Evolutionary conservation across 35 echinoderm and acorn worm species (phyloP).

Genomic region (Eucidaris tribuloides): DNA sequence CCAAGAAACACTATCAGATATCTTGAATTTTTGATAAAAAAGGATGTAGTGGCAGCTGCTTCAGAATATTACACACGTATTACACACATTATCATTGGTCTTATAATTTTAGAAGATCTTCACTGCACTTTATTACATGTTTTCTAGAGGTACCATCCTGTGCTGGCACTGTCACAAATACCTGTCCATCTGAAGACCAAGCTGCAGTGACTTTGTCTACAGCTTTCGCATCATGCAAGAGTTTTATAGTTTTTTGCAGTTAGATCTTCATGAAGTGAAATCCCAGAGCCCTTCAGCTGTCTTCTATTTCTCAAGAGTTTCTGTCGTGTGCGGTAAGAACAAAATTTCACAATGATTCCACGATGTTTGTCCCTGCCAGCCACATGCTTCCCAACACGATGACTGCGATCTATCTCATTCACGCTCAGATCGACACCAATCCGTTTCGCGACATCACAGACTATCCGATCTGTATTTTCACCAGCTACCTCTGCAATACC

Average conservation of each 20-base stretch:
- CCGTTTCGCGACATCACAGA: not conserved
- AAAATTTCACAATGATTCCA: constrained; percentile 7
- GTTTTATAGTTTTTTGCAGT: not conserved
- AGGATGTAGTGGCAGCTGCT: too few species aligned
- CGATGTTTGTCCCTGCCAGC: not conserved
- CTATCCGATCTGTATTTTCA: not conserved
- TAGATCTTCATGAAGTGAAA: constrained; percentile 7
- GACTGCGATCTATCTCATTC: not conserved
- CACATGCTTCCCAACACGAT: not conserved
- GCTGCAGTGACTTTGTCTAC: too few species aligned
- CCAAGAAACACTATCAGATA: too few species aligned
- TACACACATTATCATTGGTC: too few species aligned
- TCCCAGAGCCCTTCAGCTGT: not conserved
- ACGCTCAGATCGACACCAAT: not conserved
- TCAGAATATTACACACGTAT: too few species aligned
- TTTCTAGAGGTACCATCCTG: too few species aligned
- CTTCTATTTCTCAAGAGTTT: not conserved
- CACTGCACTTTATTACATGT: too few species aligned
- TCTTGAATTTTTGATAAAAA: too few species aligned
- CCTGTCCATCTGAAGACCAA: too few species aligned
- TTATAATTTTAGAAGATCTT: too few species aligned
- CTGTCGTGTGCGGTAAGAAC: not conserved
- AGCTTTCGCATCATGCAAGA: too few species aligned
- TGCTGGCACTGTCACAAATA: too few species aligned
- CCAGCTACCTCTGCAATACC: not conserved